Conservation (phyloP, 2,797 vertebrate species). For the Bradypodion ventrale region DNA sequence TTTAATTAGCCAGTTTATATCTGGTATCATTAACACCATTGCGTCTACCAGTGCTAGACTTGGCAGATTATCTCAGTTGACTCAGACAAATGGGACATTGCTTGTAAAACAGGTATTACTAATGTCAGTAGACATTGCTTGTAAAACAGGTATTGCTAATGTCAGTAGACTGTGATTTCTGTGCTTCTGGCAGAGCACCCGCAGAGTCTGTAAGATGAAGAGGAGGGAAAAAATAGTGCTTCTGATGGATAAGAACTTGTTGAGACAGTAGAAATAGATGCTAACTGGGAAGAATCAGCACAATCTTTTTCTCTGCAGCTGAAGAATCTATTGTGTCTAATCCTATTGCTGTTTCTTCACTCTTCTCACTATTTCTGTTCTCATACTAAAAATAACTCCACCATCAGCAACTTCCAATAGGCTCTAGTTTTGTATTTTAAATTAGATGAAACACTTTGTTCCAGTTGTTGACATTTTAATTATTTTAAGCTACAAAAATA, state of each 20-base stretch:
- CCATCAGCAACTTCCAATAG: not conserved
- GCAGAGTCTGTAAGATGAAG: not conserved
- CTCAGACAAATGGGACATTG: constrained; percentile 14
- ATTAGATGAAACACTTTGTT: not conserved
- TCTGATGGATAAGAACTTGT: not conserved
- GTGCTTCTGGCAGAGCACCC: not conserved
- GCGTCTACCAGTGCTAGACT: not conserved
- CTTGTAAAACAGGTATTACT: constrained; percentile 27
- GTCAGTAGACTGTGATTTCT: constrained; percentile 26
- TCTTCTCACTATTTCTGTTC: not conserved
- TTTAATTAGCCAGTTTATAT: not conserved
- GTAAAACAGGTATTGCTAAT: constrained; percentile 34
- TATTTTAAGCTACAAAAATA: not conserved
- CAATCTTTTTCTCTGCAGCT: not conserved
- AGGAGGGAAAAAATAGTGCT: not conserved
- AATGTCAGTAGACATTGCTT: constrained; percentile 31
- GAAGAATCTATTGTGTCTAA: not conserved
- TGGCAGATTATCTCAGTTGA: not conserved
- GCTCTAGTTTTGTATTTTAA: not conserved
- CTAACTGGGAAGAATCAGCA: not conserved
- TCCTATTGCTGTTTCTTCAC: not conserved
- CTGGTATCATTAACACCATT: not conserved
- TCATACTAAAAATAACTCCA: not conserved
- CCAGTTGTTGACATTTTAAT: not conserved
- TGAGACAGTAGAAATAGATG: not conserved